Base-by-base conservation (phyloP, 2,888 invertebrate species). In the Formica aserva region DNA sequence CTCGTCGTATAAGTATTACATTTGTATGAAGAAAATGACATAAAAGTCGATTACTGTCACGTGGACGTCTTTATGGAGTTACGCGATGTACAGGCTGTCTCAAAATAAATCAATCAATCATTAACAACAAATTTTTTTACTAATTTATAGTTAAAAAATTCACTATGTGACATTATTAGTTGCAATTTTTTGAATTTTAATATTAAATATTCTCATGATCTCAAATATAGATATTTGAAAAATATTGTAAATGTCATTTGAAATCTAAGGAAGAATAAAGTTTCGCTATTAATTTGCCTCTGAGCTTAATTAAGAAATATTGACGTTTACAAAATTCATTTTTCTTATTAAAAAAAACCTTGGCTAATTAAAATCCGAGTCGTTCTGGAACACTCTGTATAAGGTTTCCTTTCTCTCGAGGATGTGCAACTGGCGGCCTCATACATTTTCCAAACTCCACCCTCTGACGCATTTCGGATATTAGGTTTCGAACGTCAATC, bases 401-500 rank as follows among this genome's bases (percentile, higher is more conserved):
- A 60, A 82, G 32, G 60, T 65, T 76, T 41, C 9, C 82, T 69
- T 55, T 66, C 85, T 76, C 82, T 83, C 72, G 1, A 77, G 71
- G 86, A 60, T 22, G 41, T 57, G 78, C 41, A 57, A 78, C 78
- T 71, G 69, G 67, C 74, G 18, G 81, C 35, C 86, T 82, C 83
- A 83, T 86, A 87, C 82, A 83, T 84, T 85, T 88, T 62, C 82
- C 81, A 72, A 18, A 38, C 77, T 60, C 38, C 84, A 85, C 78
- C 60, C 76, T 83, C 83, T 74, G 78, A 85, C 85, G 88, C 80
- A 86, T 91, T 86, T 88, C 86, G 89, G 87, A 92, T 91, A 92
- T 92, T 92, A 90, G 88, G 85, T 91, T 91, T 89, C 87, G 87
- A 87, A 88, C 87, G 91, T 92, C 92, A 89, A 92, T 92, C 92